A percentile compares a stretch with the other conserved stretches of the same genome.
Evolutionary conservation across 2,113 vertebrate genomes (phyloP).

Genomic region (Benitochromis conjunctus): DNA sequence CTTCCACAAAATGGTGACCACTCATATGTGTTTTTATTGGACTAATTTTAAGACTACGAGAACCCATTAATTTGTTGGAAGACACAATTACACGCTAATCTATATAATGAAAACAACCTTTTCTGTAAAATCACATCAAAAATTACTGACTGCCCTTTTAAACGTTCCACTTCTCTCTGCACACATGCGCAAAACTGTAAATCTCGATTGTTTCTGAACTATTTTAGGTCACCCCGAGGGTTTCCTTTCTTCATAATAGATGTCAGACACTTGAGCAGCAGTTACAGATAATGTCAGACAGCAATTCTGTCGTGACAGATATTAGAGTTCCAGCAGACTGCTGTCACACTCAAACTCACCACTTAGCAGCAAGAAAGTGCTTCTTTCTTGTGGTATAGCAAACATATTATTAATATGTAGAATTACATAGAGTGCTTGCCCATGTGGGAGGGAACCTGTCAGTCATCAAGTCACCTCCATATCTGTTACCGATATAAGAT

Average conservation of each 20-base stretch:
- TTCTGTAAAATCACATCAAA: not conserved
- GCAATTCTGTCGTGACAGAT: conserved; percentile 22
- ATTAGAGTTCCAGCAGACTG: conserved; percentile 3
- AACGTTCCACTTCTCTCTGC: not conserved
- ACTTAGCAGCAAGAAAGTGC: not conserved
- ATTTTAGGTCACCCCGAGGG: conserved; percentile 36
- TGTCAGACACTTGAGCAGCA: conserved; percentile 32
- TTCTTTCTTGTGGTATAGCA: not conserved
- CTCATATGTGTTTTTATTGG: not conserved
- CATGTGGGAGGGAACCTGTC: not conserved
- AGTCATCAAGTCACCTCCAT: not conserved
- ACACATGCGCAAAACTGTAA: not conserved
- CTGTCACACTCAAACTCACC: conserved; percentile 9
- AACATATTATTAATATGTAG: not conserved
- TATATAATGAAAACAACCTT: not conserved
- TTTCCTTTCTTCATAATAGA: conserved; percentile 31
- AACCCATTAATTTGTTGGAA: not conserved
- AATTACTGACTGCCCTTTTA: not conserved
- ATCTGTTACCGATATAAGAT: not conserved
- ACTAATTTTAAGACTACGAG: not conserved
- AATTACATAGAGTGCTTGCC: not conserved
- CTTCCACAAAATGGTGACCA: not conserved
- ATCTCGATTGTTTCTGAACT: not conserved
- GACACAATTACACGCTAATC: not conserved
- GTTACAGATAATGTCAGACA: conserved; percentile 36